These are phyloP conservation scores for Gari tellinella DNA, from an alignment of 2,888 invertebrate species.

Conservation along the genomic window DNA sequence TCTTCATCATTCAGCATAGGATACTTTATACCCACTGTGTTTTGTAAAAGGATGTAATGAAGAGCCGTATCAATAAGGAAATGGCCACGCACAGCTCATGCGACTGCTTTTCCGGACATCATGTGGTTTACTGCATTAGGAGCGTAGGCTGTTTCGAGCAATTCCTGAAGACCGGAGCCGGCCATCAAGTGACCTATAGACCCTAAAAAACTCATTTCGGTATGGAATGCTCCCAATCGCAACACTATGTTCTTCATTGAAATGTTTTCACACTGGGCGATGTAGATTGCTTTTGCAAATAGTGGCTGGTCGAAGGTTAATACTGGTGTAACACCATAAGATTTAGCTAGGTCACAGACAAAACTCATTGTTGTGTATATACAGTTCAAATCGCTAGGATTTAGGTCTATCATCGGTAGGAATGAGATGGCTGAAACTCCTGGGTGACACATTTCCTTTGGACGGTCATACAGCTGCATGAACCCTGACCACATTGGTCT, in stretches of 20 bases:
- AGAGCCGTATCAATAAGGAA: too few species aligned
- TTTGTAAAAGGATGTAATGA: neutral
- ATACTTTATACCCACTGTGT: too few species aligned
- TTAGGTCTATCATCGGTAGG: too few species aligned
- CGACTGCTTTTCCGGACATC: conserved; percentile 58
- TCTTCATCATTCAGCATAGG: too few species aligned
- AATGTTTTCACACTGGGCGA: neutral
- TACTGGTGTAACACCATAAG: neutral
- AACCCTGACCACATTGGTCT: conserved; percentile 3
- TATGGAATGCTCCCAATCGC: conserved; percentile 11
- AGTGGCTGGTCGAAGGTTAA: conserved; percentile 1
- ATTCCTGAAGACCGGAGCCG: conserved; percentile 57
- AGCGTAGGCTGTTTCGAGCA: conserved; percentile 54
- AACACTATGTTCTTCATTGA: neutral
- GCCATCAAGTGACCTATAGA: conserved; percentile 63
- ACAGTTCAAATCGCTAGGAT: too few species aligned
- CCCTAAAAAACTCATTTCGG: conserved; percentile 55
- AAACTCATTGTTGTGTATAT: neutral
- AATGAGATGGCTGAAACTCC: too few species aligned
- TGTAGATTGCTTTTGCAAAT: neutral
- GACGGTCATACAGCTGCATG: conserved; percentile 8
- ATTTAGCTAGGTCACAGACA: neutral
- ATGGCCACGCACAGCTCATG: too few species aligned
- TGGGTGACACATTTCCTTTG: neutral
- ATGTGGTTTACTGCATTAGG: conserved; percentile 55